These are phyloP conservation scores for Loriculus beryllinus DNA, from an alignment of 2,797 vertebrate species.

Conservation along the genomic window DNA sequence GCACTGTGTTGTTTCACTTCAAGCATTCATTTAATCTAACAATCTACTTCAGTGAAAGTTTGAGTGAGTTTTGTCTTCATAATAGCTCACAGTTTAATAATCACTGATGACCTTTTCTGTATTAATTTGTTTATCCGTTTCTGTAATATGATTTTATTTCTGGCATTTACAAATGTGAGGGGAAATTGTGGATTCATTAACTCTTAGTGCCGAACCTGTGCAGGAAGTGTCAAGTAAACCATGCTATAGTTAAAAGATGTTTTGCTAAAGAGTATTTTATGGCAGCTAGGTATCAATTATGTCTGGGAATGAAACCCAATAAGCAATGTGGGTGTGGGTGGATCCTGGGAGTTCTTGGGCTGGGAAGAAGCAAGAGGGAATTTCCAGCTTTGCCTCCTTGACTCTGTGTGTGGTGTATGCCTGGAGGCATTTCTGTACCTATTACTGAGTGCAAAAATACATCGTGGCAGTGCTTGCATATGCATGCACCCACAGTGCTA, in stretches of 20 bases:
- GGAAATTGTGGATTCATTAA: not conserved
- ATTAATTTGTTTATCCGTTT: not conserved
- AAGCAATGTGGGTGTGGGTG: too few species aligned
- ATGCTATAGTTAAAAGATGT: not conserved
- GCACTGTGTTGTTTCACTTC: not conserved
- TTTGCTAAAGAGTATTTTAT: conserved; percentile 14
- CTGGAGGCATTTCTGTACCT: not conserved
- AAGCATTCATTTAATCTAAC: not conserved
- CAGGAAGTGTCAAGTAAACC: not conserved
- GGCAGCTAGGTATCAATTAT: not conserved
- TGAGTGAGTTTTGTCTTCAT: not conserved
- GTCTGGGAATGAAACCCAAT: not conserved
- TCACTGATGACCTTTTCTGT: not conserved
- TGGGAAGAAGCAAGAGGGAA: not conserved
- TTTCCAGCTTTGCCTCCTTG: not conserved
- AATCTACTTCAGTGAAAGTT: not conserved
- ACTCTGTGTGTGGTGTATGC: not conserved
- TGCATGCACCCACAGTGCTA: not conserved
- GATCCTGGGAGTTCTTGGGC: not conserved
- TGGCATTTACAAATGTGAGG: not conserved
- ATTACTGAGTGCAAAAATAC: not conserved
- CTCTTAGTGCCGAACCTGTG: not conserved
- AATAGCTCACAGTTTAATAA: not conserved
- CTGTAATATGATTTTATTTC: not conserved
- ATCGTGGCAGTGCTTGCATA: not conserved